These are phyloP conservation scores for Pelmatolapia mariae DNA, from an alignment of 2,113 vertebrate species.

Conservation along the genomic window DNA sequence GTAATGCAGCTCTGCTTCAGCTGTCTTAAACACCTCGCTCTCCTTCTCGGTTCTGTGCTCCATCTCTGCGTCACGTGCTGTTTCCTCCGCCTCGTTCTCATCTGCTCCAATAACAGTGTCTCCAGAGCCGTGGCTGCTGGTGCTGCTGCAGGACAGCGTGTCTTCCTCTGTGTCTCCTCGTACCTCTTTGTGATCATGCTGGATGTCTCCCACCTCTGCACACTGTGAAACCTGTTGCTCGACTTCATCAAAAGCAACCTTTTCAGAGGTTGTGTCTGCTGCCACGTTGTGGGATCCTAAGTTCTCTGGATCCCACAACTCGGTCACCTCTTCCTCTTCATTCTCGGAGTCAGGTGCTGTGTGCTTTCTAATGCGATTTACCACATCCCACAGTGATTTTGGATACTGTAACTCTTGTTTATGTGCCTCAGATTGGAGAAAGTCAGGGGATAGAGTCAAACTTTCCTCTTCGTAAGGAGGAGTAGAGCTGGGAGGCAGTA, in stretches of 20 bases:
- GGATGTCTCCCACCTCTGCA: not conserved
- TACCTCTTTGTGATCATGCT: not conserved
- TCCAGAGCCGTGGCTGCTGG: slow-evolving; percentile 69
- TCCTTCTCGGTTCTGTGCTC: not conserved
- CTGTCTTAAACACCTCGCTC: not conserved
- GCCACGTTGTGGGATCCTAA: not conserved
- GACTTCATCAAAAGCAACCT: not conserved
- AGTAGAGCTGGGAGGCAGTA: not conserved
- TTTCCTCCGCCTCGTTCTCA: not conserved
- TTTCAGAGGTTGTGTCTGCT: not conserved
- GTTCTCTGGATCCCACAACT: slow-evolving; percentile 55
- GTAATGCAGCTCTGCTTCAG: not conserved
- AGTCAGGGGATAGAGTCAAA: not conserved
- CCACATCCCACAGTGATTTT: slow-evolving; percentile 78
- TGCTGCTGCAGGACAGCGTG: slow-evolving; percentile 67
- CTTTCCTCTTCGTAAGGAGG: not conserved
- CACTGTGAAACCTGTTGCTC: not conserved
- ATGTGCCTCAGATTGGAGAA: not conserved
- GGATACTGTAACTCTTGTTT: slow-evolving; percentile 58
- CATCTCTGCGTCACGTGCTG: not conserved
- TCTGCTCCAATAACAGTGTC: slow-evolving; percentile 62
- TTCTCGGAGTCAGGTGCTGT: slow-evolving; percentile 90
- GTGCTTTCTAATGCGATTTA: slow-evolving; percentile 86
- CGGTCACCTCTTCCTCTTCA: slow-evolving; percentile 74
- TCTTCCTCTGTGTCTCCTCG: slow-evolving; percentile 33